Percentiles rank a stretch among this genome's conserved stretches.
phyloP scores from a whole-genome alignment of 2,888 invertebrate species.

The Chrysodeixis includens region DNA sequence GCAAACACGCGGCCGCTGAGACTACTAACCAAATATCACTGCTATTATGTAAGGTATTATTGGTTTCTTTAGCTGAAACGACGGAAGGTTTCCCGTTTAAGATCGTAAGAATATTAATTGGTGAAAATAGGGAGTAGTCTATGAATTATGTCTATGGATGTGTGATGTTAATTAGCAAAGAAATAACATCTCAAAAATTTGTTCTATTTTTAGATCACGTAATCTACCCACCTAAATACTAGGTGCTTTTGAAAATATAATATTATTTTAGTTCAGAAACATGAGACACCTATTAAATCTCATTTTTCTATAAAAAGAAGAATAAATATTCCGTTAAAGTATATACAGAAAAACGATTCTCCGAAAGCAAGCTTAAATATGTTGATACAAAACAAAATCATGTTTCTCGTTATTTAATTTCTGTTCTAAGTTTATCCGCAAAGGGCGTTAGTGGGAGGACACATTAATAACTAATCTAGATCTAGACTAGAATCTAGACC shows the following conservation, averaged over 20 bases:
- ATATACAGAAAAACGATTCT: background rate
- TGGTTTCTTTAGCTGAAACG: background rate
- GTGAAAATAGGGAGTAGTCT: no score
- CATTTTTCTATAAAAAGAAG: background rate
- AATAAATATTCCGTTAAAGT: background rate
- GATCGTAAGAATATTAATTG: no score
- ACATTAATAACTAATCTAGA: conserved; percentile 35
- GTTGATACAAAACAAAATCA: background rate
- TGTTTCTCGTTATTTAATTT: background rate
- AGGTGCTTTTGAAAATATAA: no score
- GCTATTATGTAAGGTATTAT: conserved; percentile 18
- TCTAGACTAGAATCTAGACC: conserved; percentile 25
- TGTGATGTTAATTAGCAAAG: no score
- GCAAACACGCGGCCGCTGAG: conserved; percentile 33
- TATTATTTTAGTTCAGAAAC: background rate
- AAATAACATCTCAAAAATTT: no score
- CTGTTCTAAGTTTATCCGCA: conserved; percentile 13
- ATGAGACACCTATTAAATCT: background rate
- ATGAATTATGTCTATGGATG: no score
- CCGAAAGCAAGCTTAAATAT: background rate
- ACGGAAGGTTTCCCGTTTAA: no score
- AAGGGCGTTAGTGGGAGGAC: conserved; percentile 36
- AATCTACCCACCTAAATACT: no score
- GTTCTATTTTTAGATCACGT: no score
- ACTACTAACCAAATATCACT: conserved; percentile 23